Base-by-base conservation (phyloP, 2,797 vertebrate genomes). In the Macroramphosus scolopax region DNA sequence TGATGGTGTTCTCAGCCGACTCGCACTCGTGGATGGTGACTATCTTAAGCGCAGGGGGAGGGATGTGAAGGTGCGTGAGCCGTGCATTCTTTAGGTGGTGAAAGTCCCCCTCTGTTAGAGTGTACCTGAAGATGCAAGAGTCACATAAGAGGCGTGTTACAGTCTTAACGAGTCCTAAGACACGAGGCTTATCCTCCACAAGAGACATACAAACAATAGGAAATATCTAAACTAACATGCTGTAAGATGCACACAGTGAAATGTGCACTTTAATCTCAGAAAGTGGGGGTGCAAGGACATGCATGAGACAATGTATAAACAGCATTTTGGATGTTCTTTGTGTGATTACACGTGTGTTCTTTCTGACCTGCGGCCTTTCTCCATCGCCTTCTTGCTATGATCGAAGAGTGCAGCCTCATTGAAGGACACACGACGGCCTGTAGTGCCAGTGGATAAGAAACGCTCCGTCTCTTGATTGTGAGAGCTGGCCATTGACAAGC, bases 61-160 rank as follows among this genome's bases (percentile, higher is more conserved):
- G 91, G 37, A 97, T 87, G 80, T 93, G 92, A 51, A 96, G 90
- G 84, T 97, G 92, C 3, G 93, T 97, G 76, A 98, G 92, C 12
- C 96, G 91, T 1, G 96, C 95, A 0, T 98, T 98, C 87, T 98
- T 98, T 74, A 98, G 83, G 80, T 98, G 96, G 79, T 98, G 96
- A 66, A 97, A 98, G 47, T 98, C 96, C 0, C 96, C 96, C 65
- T 98, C 96, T 0, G 96, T 98, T 75, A 98, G 89, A 0, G 96
- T 98, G 78, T 98, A 98, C 89, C 96, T 98, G 82, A 7, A 26
- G 24, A 6, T 39, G 4, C n/a, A 26, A 30, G 24, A 45, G 20
- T 6, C 3, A 22, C 3, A 22, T 22, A 22, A 22, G 6, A 22
- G 6, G 6, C 3, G 6, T n/a, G 20, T 22, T 3, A 22, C 3